phyloP scores from a whole-genome alignment of 2,797 vertebrate species.

The Limnodromus scolopaceus region DNA sequence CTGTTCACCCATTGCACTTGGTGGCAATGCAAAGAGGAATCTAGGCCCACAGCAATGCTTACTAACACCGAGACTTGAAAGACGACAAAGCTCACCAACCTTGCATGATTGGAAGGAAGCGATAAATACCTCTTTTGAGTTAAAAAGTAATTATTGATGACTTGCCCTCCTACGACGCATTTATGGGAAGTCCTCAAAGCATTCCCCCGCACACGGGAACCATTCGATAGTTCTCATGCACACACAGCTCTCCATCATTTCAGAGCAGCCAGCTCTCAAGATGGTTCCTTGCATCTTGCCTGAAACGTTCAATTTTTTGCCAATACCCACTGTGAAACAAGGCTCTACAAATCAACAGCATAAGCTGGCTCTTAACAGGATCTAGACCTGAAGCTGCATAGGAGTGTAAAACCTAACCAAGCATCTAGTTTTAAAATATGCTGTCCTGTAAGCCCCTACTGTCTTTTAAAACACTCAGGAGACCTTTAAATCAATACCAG shows the following conservation, averaged over 20 bases:
- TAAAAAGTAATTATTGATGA: constrained; percentile 25
- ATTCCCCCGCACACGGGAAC: rapidly evolving
- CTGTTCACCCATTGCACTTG: not conserved
- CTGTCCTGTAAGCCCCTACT: constrained; percentile 49
- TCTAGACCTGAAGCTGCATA: not conserved
- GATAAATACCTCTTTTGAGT: not conserved
- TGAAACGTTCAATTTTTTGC: not conserved
- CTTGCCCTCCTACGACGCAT: not conserved
- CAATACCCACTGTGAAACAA: not conserved
- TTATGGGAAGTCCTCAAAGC: not conserved
- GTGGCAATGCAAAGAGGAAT: not conserved
- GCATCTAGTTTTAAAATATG: constrained; percentile 47
- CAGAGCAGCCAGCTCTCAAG: not conserved
- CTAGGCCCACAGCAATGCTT: not conserved
- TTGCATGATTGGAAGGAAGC: not conserved
- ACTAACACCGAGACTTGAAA: not conserved
- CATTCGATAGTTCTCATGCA: not conserved
- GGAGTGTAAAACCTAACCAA: constrained; percentile 37
- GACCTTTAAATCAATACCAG: constrained; percentile 84
- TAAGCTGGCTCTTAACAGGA: not conserved
- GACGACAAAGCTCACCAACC: not conserved
- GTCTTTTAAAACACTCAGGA: constrained; percentile 76
- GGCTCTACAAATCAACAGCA: not conserved
- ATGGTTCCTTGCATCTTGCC: not conserved
- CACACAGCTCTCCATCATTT: not conserved